Evolutionary conservation across 2,797 vertebrate species (phyloP).

Genomic region (Dipus sagitta): DNA sequence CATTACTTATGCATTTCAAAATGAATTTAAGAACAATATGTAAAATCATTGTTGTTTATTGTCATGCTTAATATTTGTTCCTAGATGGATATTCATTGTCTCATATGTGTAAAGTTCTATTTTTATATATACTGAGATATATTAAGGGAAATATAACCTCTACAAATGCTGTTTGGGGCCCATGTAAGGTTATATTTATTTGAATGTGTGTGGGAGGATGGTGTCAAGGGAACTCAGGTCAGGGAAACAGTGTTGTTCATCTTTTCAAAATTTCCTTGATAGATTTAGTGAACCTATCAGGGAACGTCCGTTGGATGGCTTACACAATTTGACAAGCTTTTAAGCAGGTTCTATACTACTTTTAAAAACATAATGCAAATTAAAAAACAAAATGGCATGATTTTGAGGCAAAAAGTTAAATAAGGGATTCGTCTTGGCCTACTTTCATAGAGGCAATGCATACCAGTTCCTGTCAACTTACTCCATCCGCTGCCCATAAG

Average conservation of each 20-base stretch:
- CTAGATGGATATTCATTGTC: background rate
- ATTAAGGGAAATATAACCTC: background rate
- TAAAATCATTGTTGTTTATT: background rate
- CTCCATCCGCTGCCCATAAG: background rate
- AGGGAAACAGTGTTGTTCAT: background rate
- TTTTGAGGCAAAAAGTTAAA: background rate
- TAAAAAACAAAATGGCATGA: background rate
- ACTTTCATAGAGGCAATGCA: background rate
- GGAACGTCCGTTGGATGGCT: background rate
- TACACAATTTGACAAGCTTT: background rate
- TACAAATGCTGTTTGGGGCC: background rate
- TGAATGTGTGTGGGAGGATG: background rate
- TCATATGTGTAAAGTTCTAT: background rate
- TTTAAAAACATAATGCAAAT: background rate
- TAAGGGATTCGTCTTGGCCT: background rate
- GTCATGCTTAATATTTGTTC: background rate
- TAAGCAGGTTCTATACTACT: background rate
- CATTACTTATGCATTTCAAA: background rate
- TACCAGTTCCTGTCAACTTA: background rate
- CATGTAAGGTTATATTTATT: background rate
- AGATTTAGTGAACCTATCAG: background rate
- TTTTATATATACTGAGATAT: background rate
- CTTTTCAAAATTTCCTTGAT: background rate
- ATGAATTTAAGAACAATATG: background rate
- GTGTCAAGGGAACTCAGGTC: background rate